Evolutionary conservation across 2,113 vertebrate species (phyloP).

Genomic region (Psophia crepitans): DNA sequence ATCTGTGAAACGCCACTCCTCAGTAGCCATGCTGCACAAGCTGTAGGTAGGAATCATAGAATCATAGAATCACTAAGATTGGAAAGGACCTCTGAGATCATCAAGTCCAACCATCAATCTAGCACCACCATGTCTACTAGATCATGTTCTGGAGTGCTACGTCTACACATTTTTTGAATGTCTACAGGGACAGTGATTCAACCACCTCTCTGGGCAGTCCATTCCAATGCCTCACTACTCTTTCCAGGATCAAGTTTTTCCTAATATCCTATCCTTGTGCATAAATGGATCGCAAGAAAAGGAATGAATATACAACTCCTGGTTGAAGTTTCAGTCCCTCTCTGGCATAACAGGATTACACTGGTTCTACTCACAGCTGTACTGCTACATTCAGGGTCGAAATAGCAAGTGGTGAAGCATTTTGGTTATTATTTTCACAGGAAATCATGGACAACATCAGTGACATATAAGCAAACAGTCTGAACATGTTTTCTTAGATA

Average conservation of each 20-base stretch:
- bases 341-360: neutral
- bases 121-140: too few species aligned
- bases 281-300: neutral
- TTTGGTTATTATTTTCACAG: neutral
- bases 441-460: neutral
- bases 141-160: too few species aligned
- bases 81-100: too few species aligned
- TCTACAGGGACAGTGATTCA: too few species aligned
- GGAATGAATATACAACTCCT: neutral
- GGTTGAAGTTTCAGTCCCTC: neutral
- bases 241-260: too few species aligned
- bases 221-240: too few species aligned
- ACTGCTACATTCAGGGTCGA: neutral
- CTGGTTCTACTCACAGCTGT: neutral
- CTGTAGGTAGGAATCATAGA: neutral
- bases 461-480: neutral
- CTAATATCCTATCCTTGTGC: too few species aligned
- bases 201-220: too few species aligned
- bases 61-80: too few species aligned
- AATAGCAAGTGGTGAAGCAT: neutral
- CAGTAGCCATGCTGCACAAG: neutral
- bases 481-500: neutral
- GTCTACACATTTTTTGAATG: too few species aligned
- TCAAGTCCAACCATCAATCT: too few species aligned
- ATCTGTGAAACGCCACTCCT: neutral